Evolutionary conservation across 2,113 vertebrate species (phyloP), one percentile per base, ranked within the genome.

Genomic region (Hucho hucho): DNA sequence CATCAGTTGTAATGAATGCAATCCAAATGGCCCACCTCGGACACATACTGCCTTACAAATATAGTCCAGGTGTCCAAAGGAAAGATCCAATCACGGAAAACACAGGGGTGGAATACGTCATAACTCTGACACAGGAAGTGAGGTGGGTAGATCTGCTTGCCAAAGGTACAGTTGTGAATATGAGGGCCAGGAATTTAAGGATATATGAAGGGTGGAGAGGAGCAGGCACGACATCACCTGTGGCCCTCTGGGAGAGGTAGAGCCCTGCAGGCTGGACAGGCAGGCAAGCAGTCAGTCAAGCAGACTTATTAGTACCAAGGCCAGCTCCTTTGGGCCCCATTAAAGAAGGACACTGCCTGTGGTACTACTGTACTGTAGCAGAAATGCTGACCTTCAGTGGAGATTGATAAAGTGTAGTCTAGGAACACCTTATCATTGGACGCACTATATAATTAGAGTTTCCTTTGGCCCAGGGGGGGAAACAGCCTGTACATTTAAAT

Each of bases 1-100:
- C 82, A 68, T 70, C 58, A 66, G 37, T 37, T 53, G 24, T 72
- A 9, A 81, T 75, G 4, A 81, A 79, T 61, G 29, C 46, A 67
- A 18, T 82, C 65, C 37, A 82, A 83, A 89, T 74, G 73, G 67
- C 69, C 72, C 72, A 70, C 79, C 61, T 12, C 75, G 81, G 81
- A 79, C 73, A 29, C 78, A 46, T 9, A 25, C n/a, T 29, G 24
- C 32, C 58, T 32, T 70, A 69, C 65, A 75, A 70, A 84, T 74
- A 22, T 61, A 81, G 72, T 59, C 74, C 84, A 79, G 83, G 75
- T 81, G 80, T 86, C 77, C 82, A 72, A 81, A 83, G 83, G 88
- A 89, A 73, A 78, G 72, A 49, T 84, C 70, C 4, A 64, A 70
- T 22, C 58, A 20, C 71, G 80, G 83, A 88, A 84, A 81, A 83